A percentile compares a stretch with the other conserved stretches of the same genome.
Conservation (phyloP, 1,140 invertebrate species). For the Cherax quadricarinatus region DNA sequence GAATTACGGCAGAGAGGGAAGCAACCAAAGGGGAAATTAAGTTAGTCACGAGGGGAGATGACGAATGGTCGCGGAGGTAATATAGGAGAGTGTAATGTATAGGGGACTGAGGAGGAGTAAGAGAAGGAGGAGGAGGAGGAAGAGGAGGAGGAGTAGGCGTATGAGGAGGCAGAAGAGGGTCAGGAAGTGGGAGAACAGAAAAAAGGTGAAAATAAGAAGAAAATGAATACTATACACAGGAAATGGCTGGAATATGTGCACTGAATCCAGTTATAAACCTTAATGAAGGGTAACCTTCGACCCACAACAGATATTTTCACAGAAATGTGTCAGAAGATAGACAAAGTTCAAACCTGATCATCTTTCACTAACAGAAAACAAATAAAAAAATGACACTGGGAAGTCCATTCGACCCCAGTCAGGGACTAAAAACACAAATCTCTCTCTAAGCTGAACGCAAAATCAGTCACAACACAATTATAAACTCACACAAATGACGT, state of each 20-base stretch:
- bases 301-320: no score
- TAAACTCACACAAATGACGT: neutral
- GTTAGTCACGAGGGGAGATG: constrained; percentile 61
- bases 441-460: no score
- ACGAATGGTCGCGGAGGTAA: constrained; percentile 58
- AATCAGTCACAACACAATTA: neutral
- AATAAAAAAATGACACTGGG: no score
- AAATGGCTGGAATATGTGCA: neutral
- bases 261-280: no score
- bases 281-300: no score
- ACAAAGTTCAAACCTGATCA: no score
- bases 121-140: constrained; percentile 42
- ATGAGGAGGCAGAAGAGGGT: neutral
- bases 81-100: constrained; percentile 41
- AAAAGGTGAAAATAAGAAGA: neutral
- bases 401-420: no score
- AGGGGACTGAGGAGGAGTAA: constrained; percentile 17
- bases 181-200: neutral
- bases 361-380: no score
- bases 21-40: constrained; percentile 57
- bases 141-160: constrained; percentile 2
- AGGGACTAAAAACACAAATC: no score
- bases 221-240: neutral
- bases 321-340: no score
- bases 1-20: constrained; percentile 45